These are phyloP conservation scores for Saturnia pavonia DNA, from an alignment of 2,888 invertebrate species.

Conservation along the genomic window DNA sequence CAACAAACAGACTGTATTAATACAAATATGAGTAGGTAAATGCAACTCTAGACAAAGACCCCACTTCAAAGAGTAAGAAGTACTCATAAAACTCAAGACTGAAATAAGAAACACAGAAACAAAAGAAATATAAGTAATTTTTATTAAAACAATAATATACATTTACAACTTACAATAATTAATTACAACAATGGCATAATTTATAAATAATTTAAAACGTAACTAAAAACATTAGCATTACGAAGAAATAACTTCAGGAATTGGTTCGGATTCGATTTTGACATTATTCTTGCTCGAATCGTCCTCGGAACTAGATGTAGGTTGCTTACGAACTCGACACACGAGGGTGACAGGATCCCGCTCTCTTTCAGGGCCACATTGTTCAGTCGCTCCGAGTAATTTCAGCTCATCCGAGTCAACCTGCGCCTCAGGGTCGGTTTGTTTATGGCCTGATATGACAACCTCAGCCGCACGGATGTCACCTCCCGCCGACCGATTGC, in stretches of 20 bases:
- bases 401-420: slow-evolving; percentile 68
- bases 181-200: slow-evolving; percentile 38
- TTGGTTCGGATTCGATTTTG: slow-evolving; percentile 28
- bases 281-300: slow-evolving; percentile 24
- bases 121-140: slow-evolving; percentile 22
- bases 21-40: no score
- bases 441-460: slow-evolving; percentile 62
- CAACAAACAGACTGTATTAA: no score
- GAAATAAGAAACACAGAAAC: background rate
- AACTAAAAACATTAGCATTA: slow-evolving; percentile 52
- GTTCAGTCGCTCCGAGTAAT: slow-evolving; percentile 85
- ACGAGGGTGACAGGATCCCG: slow-evolving; percentile 87
- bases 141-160: slow-evolving; percentile 35
- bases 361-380: slow-evolving; percentile 87
- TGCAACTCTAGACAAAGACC: no score
- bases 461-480: slow-evolving; percentile 63
- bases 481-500: slow-evolving; percentile 47
- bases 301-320: slow-evolving; percentile 20
- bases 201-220: slow-evolving; percentile 50
- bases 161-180: slow-evolving; percentile 31
- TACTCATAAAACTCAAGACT: no score
- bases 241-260: slow-evolving; percentile 57
- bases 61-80: no score
- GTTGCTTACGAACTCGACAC: slow-evolving; percentile 46
- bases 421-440: slow-evolving; percentile 47